phyloP scores from a whole-genome alignment of 2,797 vertebrate genomes.

The Arnoldichthys spilopterus region DNA sequence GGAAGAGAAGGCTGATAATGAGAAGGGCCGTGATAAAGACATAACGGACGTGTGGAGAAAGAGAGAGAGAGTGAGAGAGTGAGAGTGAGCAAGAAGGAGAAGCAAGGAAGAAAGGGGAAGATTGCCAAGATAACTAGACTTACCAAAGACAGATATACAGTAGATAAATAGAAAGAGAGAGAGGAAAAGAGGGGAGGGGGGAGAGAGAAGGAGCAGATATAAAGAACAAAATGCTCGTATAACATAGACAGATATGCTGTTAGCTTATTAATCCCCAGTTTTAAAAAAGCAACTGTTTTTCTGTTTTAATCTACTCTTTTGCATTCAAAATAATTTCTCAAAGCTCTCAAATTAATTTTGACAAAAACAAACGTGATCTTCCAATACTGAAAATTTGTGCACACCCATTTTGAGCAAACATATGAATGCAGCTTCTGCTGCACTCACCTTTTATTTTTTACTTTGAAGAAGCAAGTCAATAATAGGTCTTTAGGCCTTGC shows the following conservation, averaged over 20 bases:
- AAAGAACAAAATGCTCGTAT: neutral
- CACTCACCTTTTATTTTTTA: neutral
- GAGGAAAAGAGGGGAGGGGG: neutral
- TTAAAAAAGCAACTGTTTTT: neutral
- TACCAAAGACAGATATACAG: conserved; percentile 14
- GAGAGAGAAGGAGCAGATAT: conserved; percentile 18
- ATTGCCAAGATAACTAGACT: neutral
- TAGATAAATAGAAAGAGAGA: neutral
- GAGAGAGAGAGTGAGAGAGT: neutral
- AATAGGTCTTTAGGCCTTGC: too few relatives aligned
- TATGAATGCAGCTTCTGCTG: neutral
- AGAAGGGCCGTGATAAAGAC: conserved; percentile 76
- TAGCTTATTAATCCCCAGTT: neutral
- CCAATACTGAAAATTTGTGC: neutral
- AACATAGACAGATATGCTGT: neutral
- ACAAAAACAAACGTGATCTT: neutral
- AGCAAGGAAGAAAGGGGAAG: neutral
- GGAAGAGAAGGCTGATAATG: conserved; percentile 68
- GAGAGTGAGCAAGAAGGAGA: neutral
- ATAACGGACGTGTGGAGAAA: conserved; percentile 67
- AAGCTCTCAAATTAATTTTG: neutral
- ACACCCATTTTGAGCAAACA: neutral
- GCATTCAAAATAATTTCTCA: neutral
- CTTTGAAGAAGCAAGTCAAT: neutral
- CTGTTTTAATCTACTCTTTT: neutral